Base-by-base conservation (phyloP, 1,140 invertebrate species). In the Apolygus lucorum region DNA sequence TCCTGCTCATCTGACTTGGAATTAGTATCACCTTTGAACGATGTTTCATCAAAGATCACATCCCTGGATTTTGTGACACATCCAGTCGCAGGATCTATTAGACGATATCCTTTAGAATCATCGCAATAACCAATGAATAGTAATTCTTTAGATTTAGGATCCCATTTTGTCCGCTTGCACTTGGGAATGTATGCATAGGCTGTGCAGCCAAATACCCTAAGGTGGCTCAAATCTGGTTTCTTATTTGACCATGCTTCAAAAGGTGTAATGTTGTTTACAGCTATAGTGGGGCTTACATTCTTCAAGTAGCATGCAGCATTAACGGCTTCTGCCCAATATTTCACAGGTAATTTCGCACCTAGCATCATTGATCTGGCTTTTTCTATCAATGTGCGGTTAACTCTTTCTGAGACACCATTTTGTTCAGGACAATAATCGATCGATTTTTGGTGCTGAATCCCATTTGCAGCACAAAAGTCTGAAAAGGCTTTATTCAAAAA, bases 321-420 rank as follows among this genome's bases (percentile, higher is more conserved):
- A 49, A 17, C 79, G 1, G 79, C 78, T 72, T 81, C 81, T 0
- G 74, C 79, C 80, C 81, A 82, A 63, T 76, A 78, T 2, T 66
- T 69, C 21, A 75, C 68, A 1, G 68, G 29, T n/a, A 82, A 59
- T n/a, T 75, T 54, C 24, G 77, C 72, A 63, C 75, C 73, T 22
- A 73, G 49, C 14, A 81, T 67, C 73, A 81, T 73, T 49, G 34
- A 49, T 49, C 34, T 49, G 34, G 34, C 34, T 49, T 49, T 49
- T 49, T 49, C 34, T 49, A 49, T 17, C 34, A 49, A n/a, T n/a
- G n/a, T n/a, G n/a, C n/a, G n/a, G n/a, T 49, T 49, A 49, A 49
- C 34, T 49, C 34, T 49, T 49, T 49, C 34, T 49, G 34, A 49
- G 34, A 49, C 34, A 8, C 34, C 34, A 49, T 49, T 49, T 49